A percentile compares a stretch with the other conserved stretches of the same genome.
Evolutionary conservation across 1,140 invertebrate species (phyloP).

Genomic region (Pseudomyrmex pallidus): DNA sequence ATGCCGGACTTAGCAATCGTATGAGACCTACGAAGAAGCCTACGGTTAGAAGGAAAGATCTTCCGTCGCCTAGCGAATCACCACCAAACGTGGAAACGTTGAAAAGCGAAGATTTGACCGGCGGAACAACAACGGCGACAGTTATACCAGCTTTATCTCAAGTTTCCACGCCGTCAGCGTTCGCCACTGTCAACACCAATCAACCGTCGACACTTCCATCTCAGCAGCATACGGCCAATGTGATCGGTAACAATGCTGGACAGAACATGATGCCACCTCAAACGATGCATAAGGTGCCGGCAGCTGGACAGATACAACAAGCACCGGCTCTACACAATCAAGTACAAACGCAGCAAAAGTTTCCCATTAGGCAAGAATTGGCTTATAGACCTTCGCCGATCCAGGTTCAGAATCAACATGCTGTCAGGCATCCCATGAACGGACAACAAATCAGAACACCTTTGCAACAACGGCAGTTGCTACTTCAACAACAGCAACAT

Average conservation of each 20-base stretch:
- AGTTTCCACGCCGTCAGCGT: constrained; percentile 75
- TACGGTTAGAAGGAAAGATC: constrained; percentile 82
- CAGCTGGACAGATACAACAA: constrained; percentile 66
- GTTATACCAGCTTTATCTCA: constrained; percentile 75
- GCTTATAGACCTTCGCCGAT: constrained; percentile 77
- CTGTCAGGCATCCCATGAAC: constrained; percentile 80
- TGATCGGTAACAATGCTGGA: constrained; percentile 42
- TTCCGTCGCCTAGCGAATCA: constrained; percentile 74
- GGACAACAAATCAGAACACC: constrained; percentile 81
- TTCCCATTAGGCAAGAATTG: constrained; percentile 81
- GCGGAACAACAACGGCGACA: constrained; percentile 54
- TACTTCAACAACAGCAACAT: constrained; percentile 70
- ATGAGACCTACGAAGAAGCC: constrained; percentile 84
- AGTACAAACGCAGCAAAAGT: constrained; percentile 84
- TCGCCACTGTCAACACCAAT: constrained; percentile 81
- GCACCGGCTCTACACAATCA: constrained; percentile 76
- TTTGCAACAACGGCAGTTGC: constrained; percentile 79
- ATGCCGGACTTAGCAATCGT: constrained; percentile 82
- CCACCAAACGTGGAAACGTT: constrained; percentile 81
- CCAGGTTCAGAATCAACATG: constrained; percentile 78
- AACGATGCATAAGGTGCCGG: constrained; percentile 64
- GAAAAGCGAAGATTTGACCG: constrained; percentile 81
- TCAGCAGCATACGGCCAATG: constrained; percentile 73
- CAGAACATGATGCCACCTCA: constrained; percentile 66
- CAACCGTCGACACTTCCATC: constrained; percentile 82